Conservation (phyloP, 2,113 vertebrate species). For the Brachirus orientalis region DNA sequence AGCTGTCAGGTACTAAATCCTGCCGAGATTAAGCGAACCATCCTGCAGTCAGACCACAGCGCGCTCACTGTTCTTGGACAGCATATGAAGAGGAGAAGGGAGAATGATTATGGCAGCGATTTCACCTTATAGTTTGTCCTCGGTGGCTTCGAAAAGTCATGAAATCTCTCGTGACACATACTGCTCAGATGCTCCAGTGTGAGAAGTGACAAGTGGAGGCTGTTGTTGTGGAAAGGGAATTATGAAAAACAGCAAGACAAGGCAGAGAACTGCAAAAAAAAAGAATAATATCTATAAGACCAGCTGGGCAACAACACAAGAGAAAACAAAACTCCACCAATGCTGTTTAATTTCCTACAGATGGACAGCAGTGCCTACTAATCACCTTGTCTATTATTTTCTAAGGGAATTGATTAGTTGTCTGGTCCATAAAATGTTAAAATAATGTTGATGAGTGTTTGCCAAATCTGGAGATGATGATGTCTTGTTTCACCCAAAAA, state of each 20-base stretch:
- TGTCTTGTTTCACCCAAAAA: too few relatives aligned
- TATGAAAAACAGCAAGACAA: neutral
- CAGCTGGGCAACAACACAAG: too few relatives aligned
- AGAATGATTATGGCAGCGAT: constrained; percentile 49
- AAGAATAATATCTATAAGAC: too few relatives aligned
- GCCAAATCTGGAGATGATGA: too few relatives aligned
- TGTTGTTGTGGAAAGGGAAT: neutral
- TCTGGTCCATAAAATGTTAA: too few relatives aligned
- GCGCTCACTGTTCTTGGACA: constrained; percentile 65
- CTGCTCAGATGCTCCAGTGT: neutral
- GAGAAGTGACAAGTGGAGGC: neutral
- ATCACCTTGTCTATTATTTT: too few relatives aligned
- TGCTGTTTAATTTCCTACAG: too few relatives aligned
- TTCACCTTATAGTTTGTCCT: constrained; percentile 46
- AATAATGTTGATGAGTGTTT: too few relatives aligned
- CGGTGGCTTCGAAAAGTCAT: constrained; percentile 19
- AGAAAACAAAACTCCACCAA: neutral
- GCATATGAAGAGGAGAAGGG: constrained; percentile 55
- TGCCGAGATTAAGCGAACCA: constrained; percentile 57
- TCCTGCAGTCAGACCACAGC: constrained; percentile 68
- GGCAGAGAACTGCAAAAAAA: too few relatives aligned
- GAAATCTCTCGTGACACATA: constrained; percentile 41
- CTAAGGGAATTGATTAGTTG: too few relatives aligned
- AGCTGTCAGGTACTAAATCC: constrained; percentile 58
- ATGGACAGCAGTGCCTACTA: too few relatives aligned